phyloP scores from a whole-genome alignment of 2,888 invertebrate species.

The Lepidochrysops patricia region DNA sequence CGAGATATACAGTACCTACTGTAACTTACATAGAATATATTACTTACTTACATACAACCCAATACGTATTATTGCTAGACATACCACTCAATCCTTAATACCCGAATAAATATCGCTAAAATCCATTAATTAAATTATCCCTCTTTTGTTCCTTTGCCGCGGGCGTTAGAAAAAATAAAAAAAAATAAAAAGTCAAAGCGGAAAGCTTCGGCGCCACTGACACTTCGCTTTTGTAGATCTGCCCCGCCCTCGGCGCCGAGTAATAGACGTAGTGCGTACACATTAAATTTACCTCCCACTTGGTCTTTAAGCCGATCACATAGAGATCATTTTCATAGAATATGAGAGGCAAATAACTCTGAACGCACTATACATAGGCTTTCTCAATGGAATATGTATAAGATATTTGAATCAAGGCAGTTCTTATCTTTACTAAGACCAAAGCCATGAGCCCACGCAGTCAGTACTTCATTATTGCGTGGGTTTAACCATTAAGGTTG shows the following conservation, averaged over 20 bases:
- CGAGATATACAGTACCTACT: too few species aligned
- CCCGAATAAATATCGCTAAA: conserved; percentile 26
- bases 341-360: too few species aligned
- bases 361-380: too few species aligned
- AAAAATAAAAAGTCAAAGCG: conserved; percentile 46
- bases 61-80: background rate
- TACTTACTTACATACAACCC: too few species aligned
- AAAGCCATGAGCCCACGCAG: background rate
- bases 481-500: background rate
- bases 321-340: too few species aligned
- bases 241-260: conserved; percentile 56
- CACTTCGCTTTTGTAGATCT: conserved; percentile 39
- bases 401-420: background rate
- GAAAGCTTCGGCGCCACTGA: conserved; percentile 63
- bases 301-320: too few species aligned
- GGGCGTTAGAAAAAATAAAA: conserved; percentile 39
- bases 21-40: too few species aligned
- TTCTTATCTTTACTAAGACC: background rate
- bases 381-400: background rate
- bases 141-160: conserved; percentile 43
- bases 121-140: conserved; percentile 48
- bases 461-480: background rate
- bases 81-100: conserved; percentile 8
- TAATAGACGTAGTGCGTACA: too few species aligned
- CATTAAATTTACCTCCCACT: too few species aligned